phyloP scores from a whole-genome alignment of 2,888 invertebrate species.

The Allygus modestus region DNA sequence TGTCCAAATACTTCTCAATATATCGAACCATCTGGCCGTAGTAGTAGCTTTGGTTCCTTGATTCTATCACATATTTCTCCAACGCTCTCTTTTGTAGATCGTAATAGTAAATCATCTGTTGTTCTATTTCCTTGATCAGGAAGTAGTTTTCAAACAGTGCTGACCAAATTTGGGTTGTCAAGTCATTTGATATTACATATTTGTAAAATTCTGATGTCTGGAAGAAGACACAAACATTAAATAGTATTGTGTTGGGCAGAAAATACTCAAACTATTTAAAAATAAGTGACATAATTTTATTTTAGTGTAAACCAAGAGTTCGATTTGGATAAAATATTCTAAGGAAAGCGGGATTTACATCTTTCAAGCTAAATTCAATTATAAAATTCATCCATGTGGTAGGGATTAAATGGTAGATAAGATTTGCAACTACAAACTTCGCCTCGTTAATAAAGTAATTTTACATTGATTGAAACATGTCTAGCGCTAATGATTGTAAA shows the following conservation, averaged over 20 bases:
- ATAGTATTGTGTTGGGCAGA: neutral
- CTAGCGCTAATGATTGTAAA: too few species aligned
- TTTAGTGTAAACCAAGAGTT: too few species aligned
- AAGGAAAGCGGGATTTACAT: too few species aligned
- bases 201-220: slow-evolving; percentile 9
- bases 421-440: too few species aligned
- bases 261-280: too few species aligned
- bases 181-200: slow-evolving; percentile 1
- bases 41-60: neutral
- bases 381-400: too few species aligned
- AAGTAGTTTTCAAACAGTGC: neutral
- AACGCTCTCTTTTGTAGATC: slow-evolving; percentile 7
- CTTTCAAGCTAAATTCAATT: too few species aligned
- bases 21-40: neutral
- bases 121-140: neutral
- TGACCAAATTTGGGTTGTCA: neutral
- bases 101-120: slow-evolving; percentile 19
- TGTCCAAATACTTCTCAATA: neutral
- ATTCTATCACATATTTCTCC: slow-evolving; percentile 23
- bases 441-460: too few species aligned
- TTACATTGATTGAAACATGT: too few species aligned
- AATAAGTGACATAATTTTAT: too few species aligned
- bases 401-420: too few species aligned
- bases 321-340: too few species aligned
- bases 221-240: neutral